Conservation (phyloP, 1,140 invertebrate species). For the Leptestheria dahalacensis region DNA sequence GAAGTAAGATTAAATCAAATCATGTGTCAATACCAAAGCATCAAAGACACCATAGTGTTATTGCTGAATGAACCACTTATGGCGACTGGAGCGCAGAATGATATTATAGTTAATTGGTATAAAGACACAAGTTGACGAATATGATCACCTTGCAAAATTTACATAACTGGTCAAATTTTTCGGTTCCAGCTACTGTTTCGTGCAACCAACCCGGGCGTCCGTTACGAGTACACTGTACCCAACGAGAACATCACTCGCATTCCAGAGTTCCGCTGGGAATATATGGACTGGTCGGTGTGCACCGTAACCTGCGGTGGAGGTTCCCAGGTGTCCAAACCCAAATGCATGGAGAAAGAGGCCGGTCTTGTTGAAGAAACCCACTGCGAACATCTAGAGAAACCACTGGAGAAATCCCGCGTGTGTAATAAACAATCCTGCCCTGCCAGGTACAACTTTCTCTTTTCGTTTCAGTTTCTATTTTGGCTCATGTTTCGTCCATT, state of each 20-base stretch:
- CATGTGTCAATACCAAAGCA: too few species aligned
- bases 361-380: slow-evolving; percentile 45
- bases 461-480: too few species aligned
- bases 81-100: too few species aligned
- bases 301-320: slow-evolving; percentile 61
- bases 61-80: too few species aligned
- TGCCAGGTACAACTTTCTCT: slow-evolving; percentile 35
- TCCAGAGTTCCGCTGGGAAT: slow-evolving; percentile 51
- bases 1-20: too few species aligned
- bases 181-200: slow-evolving; percentile 60
- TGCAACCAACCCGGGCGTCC: slow-evolving; percentile 62
- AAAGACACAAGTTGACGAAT: background rate
- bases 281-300: slow-evolving; percentile 61
- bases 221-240: slow-evolving; percentile 66
- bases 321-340: slow-evolving; percentile 40
- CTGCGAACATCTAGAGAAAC: slow-evolving; percentile 41
- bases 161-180: background rate
- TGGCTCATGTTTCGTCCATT: too few species aligned
- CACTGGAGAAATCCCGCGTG: slow-evolving; percentile 37
- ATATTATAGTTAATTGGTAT: background rate
- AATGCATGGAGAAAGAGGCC: slow-evolving; percentile 48
- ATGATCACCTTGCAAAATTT: background rate
- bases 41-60: too few species aligned
- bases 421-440: slow-evolving; percentile 58
- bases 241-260: slow-evolving; percentile 41